These are phyloP conservation scores for Montifringilla adamsi DNA, from an alignment of 2,113 vertebrate genomes.

Conservation along the genomic window DNA sequence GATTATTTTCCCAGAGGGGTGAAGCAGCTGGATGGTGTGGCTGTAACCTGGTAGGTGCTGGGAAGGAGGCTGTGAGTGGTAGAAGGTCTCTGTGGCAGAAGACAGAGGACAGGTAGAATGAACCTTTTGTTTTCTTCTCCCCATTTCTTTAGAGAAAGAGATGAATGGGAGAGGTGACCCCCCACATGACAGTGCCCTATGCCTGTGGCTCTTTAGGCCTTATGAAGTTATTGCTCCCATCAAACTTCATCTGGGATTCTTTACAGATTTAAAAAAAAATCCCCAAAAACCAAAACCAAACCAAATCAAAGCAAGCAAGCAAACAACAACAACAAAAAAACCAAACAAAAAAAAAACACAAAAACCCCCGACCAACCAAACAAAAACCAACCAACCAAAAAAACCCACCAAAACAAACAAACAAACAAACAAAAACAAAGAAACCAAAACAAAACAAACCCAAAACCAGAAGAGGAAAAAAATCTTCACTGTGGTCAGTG, in stretches of 20 bases:
- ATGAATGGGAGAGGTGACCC: neutral
- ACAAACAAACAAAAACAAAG: too few species aligned
- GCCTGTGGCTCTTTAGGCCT: accelerated
- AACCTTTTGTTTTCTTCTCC: neutral
- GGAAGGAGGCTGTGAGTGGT: neutral
- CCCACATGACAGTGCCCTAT: neutral
- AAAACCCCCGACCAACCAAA: too few species aligned
- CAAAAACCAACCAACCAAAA: neutral
- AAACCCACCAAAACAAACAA: neutral
- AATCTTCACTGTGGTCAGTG: neutral
- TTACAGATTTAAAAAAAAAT: neutral
- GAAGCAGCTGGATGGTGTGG: neutral
- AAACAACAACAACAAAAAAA: neutral
- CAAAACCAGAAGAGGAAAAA: neutral
- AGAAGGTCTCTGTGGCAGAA: neutral
- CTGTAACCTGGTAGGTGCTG: neutral
- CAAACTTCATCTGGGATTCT: neutral
- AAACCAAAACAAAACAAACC: neutral
- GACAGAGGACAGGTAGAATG: neutral
- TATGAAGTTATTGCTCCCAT: neutral
- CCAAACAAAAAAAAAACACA: neutral
- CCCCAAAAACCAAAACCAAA: neutral
- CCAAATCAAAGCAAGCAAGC: neutral
- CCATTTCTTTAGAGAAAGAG: neutral
- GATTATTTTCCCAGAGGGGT: neutral